Evolutionary conservation across 2,797 vertebrate genomes (phyloP).

Genomic region (Schizothorax lantsangensis): DNA sequence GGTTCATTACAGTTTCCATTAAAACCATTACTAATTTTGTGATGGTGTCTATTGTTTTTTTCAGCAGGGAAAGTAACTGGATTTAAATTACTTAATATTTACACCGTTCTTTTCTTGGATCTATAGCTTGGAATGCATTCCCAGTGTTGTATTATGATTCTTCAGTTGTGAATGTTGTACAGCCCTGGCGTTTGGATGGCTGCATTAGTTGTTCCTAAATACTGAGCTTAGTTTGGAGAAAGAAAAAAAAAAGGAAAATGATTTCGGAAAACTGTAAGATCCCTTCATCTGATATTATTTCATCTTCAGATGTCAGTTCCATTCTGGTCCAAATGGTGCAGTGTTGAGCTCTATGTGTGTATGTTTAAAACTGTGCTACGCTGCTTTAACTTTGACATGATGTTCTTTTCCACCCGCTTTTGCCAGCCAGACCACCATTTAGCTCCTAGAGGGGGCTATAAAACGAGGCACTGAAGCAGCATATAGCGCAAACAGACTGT

Average conservation of each 20-base stretch:
- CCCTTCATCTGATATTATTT: constrained; percentile 1
- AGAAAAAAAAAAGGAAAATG: too few species aligned
- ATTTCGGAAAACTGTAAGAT: neutral
- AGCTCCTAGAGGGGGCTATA: constrained; percentile 47
- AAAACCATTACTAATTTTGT: too few species aligned
- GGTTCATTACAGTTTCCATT: too few species aligned
- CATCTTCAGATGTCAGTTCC: neutral
- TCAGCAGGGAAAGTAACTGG: neutral
- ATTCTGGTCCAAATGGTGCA: neutral
- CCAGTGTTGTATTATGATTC: neutral
- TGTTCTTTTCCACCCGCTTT: constrained; percentile 21
- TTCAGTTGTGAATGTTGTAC: neutral
- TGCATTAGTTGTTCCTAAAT: neutral
- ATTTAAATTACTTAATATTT: neutral
- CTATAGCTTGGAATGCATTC: neutral
- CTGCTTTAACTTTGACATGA: constrained; percentile 18
- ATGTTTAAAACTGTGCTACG: constrained; percentile 17
- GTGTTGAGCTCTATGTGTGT: neutral
- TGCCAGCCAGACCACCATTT: constrained; percentile 28
- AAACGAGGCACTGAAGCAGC: constrained; percentile 53
- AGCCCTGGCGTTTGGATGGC: neutral
- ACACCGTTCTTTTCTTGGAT: neutral
- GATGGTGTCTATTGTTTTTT: too few species aligned
- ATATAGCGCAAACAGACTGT: constrained; percentile 64
- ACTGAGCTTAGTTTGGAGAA: neutral